Base-by-base conservation (phyloP, 2,888 invertebrate genomes). In the Hydrotaea diabolus region DNA sequence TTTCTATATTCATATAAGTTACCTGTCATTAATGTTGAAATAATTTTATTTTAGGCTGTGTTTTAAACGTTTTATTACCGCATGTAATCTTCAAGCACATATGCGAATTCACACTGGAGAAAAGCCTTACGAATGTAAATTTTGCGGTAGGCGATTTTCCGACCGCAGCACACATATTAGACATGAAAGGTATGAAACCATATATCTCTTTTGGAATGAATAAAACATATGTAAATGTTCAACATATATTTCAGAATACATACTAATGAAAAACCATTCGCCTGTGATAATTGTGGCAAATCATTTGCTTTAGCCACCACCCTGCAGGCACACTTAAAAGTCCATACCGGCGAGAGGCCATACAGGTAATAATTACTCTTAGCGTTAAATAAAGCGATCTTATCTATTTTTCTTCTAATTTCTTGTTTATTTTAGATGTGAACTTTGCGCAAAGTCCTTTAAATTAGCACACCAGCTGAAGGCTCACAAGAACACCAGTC, bases 391-490 rank as follows among this genome's bases (percentile, higher is more conserved):
- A n/a, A n/a, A n/a, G n/a, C 31, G 31, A 31, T 31, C 3, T 31
- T 7, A 2, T 31, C 7, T 31, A 4, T 31, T 31, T 4, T 31
- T 31, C 31, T 31, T 31, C 2, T 31, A 31, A 4, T 31, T 31
- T 31, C 7, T 31, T 31, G 31, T 31, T 4, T 31, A 4, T 86
- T 87, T 1, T 75, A 92, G 91, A 72, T 92, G 92, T 74, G 80
- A 87, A 1, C 87, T 88, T 2, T 92, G 92, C 78, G 87, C 88
- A 3, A 92, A 92, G 81, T 89, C 89, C 0, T 92, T 92, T 77
- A 90, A 92, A 5, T 86, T 92, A 85, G 89, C 90, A 0, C 92
- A 92, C 82, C 92, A 92, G 78, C 87, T 92, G 0, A 91, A 91
- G 57, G 92, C 92, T 0, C 92, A 92, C 85, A 74, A 86, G 49